phyloP scores from a whole-genome alignment of 2,888 invertebrate genomes.

The Drosophila macrothrix region DNA sequence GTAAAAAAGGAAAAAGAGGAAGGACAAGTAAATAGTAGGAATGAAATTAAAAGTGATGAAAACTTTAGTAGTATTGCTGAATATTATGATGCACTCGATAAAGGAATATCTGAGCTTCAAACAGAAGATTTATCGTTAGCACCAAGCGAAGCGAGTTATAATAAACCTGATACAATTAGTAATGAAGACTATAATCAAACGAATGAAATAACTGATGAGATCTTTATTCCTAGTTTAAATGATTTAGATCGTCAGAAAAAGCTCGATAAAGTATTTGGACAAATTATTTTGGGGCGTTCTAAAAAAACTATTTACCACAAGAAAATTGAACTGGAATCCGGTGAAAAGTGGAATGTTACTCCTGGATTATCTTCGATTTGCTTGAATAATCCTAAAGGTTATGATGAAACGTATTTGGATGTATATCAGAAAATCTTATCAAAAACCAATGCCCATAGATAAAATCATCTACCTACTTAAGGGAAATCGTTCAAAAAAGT shows the following conservation, averaged over 20 bases:
- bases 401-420: background rate
- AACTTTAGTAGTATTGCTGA: background rate
- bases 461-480: background rate
- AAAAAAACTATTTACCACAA: too few relatives aligned
- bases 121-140: too few relatives aligned
- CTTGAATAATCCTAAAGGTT: background rate
- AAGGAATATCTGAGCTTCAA: too few relatives aligned
- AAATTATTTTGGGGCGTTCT: background rate
- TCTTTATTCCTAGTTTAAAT: background rate
- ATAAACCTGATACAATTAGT: too few relatives aligned
- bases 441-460: background rate
- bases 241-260: background rate
- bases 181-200: background rate
- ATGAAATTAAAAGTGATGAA: background rate
- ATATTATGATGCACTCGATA: background rate
- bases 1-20: background rate
- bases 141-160: too few relatives aligned
- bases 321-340: too few relatives aligned
- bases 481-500: background rate
- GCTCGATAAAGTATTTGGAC: background rate
- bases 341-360: too few relatives aligned
- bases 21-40: background rate
- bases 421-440: background rate
- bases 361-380: background rate
- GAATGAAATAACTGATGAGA: background rate